A percentile compares a stretch with the other conserved stretches of the same genome.
Conservation (phyloP, 2,888 invertebrate species). For the Cryptus armator region DNA sequence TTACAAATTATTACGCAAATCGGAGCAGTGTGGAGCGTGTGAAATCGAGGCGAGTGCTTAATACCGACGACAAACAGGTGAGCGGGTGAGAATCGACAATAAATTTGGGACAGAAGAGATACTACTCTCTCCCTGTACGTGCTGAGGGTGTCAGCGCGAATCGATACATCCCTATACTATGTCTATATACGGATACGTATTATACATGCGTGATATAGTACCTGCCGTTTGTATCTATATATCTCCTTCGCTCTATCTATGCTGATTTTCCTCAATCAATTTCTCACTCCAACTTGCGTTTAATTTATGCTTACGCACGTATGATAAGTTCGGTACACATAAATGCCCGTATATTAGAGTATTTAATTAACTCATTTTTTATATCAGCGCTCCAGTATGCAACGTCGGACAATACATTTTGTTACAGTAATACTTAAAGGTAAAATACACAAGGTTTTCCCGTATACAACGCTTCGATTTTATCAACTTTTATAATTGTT, state of each 20-base stretch:
- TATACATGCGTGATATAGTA: background rate
- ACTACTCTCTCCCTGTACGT: constrained; percentile 11
- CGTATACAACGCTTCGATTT: too few relatives aligned
- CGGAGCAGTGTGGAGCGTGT: constrained; percentile 27
- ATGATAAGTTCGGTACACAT: background rate
- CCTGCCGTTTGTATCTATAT: background rate
- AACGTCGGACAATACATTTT: too few relatives aligned
- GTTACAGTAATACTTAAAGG: too few relatives aligned
- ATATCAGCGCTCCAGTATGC: background rate
- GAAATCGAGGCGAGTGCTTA: constrained; percentile 64
- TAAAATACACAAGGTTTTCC: too few relatives aligned
- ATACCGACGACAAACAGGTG: constrained; percentile 67
- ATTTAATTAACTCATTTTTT: background rate
- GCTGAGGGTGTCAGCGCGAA: constrained; percentile 51
- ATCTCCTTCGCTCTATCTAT: background rate
- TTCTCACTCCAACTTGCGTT: background rate
- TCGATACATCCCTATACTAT: constrained; percentile 50
- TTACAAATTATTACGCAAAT: constrained; percentile 78
- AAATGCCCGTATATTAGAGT: background rate
- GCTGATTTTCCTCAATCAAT: background rate
- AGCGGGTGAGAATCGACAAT: constrained; percentile 64
- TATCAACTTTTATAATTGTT: too few relatives aligned
- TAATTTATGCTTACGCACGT: background rate
- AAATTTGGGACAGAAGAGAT: constrained; percentile 54
- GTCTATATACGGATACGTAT: constrained; percentile 27